Conservation (phyloP, 2,797 vertebrate genomes). For the Poeciliopsis gracilis region DNA sequence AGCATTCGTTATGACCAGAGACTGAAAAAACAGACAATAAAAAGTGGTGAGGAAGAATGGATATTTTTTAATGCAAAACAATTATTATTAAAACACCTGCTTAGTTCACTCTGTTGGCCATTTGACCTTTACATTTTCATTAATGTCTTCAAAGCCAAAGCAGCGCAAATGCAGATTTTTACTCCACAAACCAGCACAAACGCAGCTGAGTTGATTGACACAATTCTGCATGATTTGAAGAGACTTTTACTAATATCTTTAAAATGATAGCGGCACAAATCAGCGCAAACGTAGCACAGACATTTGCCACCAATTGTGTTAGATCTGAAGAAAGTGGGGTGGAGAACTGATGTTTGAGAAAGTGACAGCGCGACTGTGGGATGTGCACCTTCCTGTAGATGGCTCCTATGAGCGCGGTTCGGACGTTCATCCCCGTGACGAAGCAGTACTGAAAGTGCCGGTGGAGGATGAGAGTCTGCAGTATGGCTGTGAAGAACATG, state of each 20-base stretch:
- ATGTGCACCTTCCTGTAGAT: slow-evolving; percentile 92
- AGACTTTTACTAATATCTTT: too few species aligned
- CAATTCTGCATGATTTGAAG: too few species aligned
- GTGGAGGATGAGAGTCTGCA: slow-evolving; percentile 91
- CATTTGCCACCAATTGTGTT: too few species aligned
- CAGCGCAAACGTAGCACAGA: too few species aligned
- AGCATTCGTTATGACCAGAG: slow-evolving; percentile 91
- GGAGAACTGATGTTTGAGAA: background rate
- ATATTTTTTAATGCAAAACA: background rate
- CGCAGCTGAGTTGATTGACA: too few species aligned
- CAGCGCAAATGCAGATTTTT: too few species aligned
- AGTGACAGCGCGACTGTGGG: background rate
- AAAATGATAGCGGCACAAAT: too few species aligned
- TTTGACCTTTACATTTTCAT: too few species aligned
- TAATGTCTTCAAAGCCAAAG: too few species aligned
- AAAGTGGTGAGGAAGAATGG: background rate
- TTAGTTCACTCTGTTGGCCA: background rate
- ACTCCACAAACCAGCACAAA: too few species aligned
- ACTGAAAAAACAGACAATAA: slow-evolving; percentile 68
- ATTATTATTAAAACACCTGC: background rate
- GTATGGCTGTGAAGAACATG: slow-evolving; percentile 89
- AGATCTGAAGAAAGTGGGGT: too few species aligned
- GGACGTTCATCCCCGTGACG: slow-evolving; percentile 89
- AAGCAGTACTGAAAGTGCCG: slow-evolving; percentile 92
- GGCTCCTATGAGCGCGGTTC: slow-evolving; percentile 87